These are phyloP conservation scores for Drosophila sp. DNA, from an alignment of 1,140 invertebrate species.

Conservation along the genomic window DNA sequence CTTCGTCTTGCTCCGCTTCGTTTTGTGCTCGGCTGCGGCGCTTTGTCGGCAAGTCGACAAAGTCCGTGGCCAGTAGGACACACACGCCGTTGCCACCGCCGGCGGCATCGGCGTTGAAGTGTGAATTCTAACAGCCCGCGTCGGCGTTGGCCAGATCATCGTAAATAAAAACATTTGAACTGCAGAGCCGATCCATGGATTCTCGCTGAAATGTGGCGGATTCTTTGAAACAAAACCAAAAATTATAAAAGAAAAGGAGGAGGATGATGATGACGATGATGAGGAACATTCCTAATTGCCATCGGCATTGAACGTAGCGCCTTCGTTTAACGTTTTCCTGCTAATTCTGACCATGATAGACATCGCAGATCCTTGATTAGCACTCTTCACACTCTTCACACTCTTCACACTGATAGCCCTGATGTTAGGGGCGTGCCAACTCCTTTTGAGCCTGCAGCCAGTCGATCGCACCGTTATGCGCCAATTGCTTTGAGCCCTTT, in stretches of 20 bases:
- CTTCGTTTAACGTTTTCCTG: constrained; percentile 72
- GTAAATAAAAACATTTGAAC: constrained; percentile 70
- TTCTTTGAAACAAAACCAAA: constrained; percentile 51
- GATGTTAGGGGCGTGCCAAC: constrained; percentile 38
- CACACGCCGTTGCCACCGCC: constrained; percentile 61
- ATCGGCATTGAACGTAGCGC: constrained; percentile 48
- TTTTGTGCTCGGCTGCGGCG: constrained; percentile 46
- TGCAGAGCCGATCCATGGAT: constrained; percentile 37
- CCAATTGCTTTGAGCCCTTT: constrained; percentile 32
- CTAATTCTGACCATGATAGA: constrained; percentile 63
- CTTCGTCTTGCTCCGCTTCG: constrained; percentile 18
- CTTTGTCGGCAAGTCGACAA: constrained; percentile 73
- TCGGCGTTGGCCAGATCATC: constrained; percentile 45
- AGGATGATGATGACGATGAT: constrained; percentile 29
- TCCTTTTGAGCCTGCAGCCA: constrained; percentile 31
- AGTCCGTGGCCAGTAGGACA: constrained; percentile 61
- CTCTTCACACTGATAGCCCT: constrained; percentile 42
- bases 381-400: constrained; percentile 55
- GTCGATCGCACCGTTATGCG: constrained; percentile 22
- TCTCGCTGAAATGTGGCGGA: constrained; percentile 68
- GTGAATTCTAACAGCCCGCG: constrained; percentile 80
- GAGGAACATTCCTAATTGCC: constrained; percentile 51
- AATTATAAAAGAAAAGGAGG: not conserved
- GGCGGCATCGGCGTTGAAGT: constrained; percentile 58
- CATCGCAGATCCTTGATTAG: constrained; percentile 66